These are phyloP conservation scores for Lepidocyrtoides sp. DNA, from an alignment of 2,888 invertebrate genomes.

Conservation along the genomic window DNA sequence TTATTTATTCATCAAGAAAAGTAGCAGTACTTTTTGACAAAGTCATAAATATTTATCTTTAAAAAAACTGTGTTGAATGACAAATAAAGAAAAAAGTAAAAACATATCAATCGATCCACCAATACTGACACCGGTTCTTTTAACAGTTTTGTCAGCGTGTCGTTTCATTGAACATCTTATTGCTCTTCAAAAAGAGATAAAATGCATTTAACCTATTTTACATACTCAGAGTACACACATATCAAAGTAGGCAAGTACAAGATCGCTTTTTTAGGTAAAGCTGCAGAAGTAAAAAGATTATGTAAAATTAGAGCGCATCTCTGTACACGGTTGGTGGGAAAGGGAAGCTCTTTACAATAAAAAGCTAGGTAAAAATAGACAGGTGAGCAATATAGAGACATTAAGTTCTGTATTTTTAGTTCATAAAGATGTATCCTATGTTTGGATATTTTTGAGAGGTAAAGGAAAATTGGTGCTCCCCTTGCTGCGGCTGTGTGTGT, in stretches of 20 bases:
- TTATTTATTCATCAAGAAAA: no score
- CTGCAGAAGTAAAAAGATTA: neutral
- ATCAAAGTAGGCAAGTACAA: neutral
- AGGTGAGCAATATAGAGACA: slow-evolving; percentile 16
- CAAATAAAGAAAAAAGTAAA: neutral
- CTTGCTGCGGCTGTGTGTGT: neutral
- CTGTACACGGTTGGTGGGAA: neutral
- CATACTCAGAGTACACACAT: neutral
- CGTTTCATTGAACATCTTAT: neutral
- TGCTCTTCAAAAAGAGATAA: neutral
- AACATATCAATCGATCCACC: neutral
- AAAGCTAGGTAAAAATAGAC: slow-evolving; percentile 34
- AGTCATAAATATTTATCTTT: no score
- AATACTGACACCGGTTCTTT: neutral
- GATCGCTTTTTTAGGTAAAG: neutral
- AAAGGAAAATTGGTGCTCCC: neutral
- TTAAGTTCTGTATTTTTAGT: neutral
- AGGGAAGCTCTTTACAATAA: neutral
- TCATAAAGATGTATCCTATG: neutral
- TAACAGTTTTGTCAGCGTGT: slow-evolving; percentile 1
- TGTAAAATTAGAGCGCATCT: neutral
- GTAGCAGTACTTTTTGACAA: no score
- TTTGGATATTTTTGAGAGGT: slow-evolving; percentile 5
- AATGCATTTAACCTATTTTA: neutral
- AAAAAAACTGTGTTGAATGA: no score